phyloP scores from a whole-genome alignment of 2,888 invertebrate genomes.

The Lycia hirtaria region DNA sequence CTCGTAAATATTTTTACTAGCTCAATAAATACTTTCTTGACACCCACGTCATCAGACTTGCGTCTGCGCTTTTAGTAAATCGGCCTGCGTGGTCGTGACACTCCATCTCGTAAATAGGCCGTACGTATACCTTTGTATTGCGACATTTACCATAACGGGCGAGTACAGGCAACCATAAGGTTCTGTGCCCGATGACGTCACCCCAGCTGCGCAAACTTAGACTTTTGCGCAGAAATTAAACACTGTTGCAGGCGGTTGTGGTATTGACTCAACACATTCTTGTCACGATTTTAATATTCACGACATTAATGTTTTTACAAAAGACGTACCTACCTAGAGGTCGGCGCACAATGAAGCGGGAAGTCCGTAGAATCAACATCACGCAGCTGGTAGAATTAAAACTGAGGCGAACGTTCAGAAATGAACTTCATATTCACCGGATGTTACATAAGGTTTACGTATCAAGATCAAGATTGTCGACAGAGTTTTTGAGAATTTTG shows the following conservation, averaged over 20 bases:
- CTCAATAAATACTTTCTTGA: not conserved
- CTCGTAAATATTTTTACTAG: conserved; percentile 20
- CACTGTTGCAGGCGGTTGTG: conserved; percentile 43
- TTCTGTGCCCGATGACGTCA: conserved; percentile 54
- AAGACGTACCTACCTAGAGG: conserved; percentile 22
- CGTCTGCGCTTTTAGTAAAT: conserved; percentile 5
- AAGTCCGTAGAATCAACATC: conserved; percentile 19
- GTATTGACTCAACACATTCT: conserved; percentile 43
- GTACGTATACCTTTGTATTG: conserved; percentile 17
- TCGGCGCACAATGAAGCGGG: conserved; percentile 19
- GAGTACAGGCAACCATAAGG: conserved; percentile 37
- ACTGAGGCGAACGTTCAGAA: conserved; percentile 14
- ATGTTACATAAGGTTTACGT: not conserved
- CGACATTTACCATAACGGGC: conserved; percentile 21
- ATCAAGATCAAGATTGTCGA: conserved; percentile 10
- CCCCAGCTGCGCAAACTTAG: conserved; percentile 56
- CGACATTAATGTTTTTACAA: conserved; percentile 22
- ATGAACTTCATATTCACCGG: conserved; percentile 1
- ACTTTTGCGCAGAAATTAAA: conserved; percentile 50
- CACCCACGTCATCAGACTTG: conserved; percentile 17
- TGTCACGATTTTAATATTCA: conserved; percentile 32
- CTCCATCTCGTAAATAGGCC: conserved; percentile 24
- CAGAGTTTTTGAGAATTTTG: conserved; percentile 6
- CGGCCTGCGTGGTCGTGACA: conserved; percentile 24
- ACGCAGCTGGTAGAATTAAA: conserved; percentile 14